Conservation (phyloP, 2,888 invertebrate genomes). For the Nymphalis polychloros region DNA sequence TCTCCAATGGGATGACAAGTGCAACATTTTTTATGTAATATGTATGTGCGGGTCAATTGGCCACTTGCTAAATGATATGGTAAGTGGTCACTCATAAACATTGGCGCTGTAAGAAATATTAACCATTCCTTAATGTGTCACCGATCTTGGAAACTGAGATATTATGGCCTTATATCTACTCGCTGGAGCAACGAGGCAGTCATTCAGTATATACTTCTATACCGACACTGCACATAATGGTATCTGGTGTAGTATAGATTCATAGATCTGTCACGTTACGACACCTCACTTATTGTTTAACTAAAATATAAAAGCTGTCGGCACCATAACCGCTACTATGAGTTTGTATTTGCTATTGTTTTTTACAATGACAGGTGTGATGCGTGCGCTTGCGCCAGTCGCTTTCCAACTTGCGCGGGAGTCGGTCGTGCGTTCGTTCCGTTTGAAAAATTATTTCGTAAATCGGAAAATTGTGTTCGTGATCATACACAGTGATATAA, state of each 20-base stretch:
- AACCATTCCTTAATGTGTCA: too few relatives aligned
- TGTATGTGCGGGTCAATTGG: too few relatives aligned
- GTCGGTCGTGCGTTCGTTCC: conserved; percentile 51
- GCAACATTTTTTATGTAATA: too few relatives aligned
- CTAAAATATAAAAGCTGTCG: conserved; percentile 45
- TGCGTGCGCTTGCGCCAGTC: conserved; percentile 57
- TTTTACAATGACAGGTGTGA: conserved; percentile 51
- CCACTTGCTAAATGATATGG: too few relatives aligned
- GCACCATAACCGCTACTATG: conserved; percentile 39
- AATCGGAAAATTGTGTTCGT: conserved; percentile 38
- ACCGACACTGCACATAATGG: neutral
- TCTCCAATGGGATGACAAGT: too few relatives aligned
- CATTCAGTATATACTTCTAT: too few relatives aligned
- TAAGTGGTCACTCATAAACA: too few relatives aligned
- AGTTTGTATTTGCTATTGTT: conserved; percentile 70
- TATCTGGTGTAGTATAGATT: neutral
- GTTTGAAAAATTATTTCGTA: conserved; percentile 34
- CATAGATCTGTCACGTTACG: conserved; percentile 18
- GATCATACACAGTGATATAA: conserved; percentile 29
- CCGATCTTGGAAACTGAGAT: too few relatives aligned
- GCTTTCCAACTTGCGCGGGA: conserved; percentile 61
- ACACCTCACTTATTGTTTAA: conserved; percentile 33
- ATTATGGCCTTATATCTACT: too few relatives aligned
- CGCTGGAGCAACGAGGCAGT: too few relatives aligned
- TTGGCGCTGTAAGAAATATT: too few relatives aligned